Base-by-base conservation (phyloP, 2,113 vertebrate species). In the Psittacula cyanocephala region DNA sequence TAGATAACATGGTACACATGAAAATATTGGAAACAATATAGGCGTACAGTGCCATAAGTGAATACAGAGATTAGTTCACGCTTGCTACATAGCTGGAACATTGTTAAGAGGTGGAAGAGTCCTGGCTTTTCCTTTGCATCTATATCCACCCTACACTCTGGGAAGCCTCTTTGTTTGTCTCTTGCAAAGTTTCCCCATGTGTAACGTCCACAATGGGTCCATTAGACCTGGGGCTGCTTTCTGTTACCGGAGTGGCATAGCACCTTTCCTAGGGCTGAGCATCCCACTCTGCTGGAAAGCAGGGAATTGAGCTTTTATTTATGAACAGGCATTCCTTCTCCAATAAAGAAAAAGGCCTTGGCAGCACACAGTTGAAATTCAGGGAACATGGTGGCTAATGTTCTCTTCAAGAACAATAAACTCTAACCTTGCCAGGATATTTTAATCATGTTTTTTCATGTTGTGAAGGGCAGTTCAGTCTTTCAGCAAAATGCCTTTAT, bases 401-500 rank as follows among this genome's bases (percentile, higher is more conserved):
- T 83, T 91, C 68, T 86, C 35, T 86, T 95, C 89, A 86, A 89
- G 75, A 86, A 27, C 72, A 94, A 81, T 90, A 96, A 93, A 93
- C 27, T 88, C 71, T n/a, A 50, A 93, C 85, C 64, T 88, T 90
- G 75, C 17, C 39, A 82, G 39, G 27, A 33, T 90, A 67, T 74
- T 93, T 91, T 70, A 91, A 81, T 78, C 39, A 60, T 1, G 1
- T 46, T 83, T 89, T 89, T 74, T 88, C 33, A 16, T 64, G 50
- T 53, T 43, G 17, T 68, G 69, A 95, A 93, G 43, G 64, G 33
- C 6, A 7, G 65, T 86, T 74, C 64, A 77, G 29, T 90, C 71
- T 93, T 94, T 96, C 68, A 91, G 68, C 12, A 86, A 81, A 93
- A 82, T 37, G 15, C 7, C 43, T 88, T 91, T 41, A 75, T 90